A percentile compares a stretch with the other conserved stretches of the same genome.
Evolutionary conservation across 1,140 invertebrate species (phyloP).

Genomic region (Drosophila rhopaloa): DNA sequence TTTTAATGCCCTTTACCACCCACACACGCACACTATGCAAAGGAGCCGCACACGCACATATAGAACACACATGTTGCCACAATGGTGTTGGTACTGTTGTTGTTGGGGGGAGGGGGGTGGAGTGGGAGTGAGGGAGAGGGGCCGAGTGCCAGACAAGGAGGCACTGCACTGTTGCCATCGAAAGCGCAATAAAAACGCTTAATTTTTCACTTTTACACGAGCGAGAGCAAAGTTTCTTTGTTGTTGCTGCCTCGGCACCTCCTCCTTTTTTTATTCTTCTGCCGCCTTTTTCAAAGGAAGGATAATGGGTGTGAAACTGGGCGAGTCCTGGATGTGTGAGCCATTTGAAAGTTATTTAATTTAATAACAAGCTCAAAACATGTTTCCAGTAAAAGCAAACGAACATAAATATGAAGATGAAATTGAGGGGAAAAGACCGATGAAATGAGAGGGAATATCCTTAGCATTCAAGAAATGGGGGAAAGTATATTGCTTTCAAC

Average conservation of each 20-base stretch:
- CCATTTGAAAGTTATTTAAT: conserved; percentile 81
- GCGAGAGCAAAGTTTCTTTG: conserved; percentile 51
- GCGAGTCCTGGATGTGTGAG: conserved; percentile 42
- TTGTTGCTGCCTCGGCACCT: conserved; percentile 16
- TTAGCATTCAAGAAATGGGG: neutral
- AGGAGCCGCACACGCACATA: conserved; percentile 29
- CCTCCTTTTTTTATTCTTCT: neutral
- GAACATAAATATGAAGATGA: conserved; percentile 49
- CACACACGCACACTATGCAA: conserved; percentile 23
- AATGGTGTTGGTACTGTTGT: neutral
- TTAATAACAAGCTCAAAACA: conserved; percentile 78
- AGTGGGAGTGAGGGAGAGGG: conserved; percentile 6
- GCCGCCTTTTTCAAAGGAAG: neutral
- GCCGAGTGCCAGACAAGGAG: conserved; percentile 18
- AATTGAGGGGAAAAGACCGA: neutral
- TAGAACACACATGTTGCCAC: conserved; percentile 73
- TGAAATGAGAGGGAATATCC: neutral
- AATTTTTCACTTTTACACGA: conserved; percentile 80
- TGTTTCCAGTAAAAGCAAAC: conserved; percentile 65
- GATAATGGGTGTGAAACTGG: conserved; percentile 27
- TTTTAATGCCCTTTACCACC: conserved; percentile 48
- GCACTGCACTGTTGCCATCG: conserved; percentile 60
- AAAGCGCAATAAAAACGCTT: conserved; percentile 83
- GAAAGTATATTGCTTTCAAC: too few species aligned
- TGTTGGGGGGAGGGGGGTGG: neutral